Conservation (phyloP, 2,113 vertebrate species). For the Semicossyphus pulcher region DNA sequence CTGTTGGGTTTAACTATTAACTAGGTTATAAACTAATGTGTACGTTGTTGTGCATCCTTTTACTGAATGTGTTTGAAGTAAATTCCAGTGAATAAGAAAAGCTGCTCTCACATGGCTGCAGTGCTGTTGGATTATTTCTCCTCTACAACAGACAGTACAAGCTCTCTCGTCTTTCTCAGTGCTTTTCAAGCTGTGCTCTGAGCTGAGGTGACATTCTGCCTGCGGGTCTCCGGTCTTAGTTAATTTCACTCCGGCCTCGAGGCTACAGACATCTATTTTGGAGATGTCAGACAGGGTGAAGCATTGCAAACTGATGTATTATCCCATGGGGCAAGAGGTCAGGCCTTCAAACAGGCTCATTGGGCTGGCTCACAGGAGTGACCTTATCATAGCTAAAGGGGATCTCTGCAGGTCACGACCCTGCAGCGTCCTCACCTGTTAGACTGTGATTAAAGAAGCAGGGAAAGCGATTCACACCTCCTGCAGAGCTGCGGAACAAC, state of each 20-base stretch:
- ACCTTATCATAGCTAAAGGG: constrained; percentile 17
- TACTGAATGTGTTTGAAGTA: too few species aligned
- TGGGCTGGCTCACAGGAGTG: neutral
- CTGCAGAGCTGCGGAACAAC: neutral
- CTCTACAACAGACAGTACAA: too few species aligned
- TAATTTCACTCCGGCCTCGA: constrained; percentile 20
- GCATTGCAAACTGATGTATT: constrained; percentile 24
- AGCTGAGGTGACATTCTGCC: constrained; percentile 24
- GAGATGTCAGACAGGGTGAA: constrained; percentile 7
- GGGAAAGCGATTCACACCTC: neutral
- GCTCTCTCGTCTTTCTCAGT: neutral
- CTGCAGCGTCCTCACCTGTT: neutral
- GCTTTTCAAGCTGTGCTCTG: neutral
- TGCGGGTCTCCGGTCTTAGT: constrained; percentile 26
- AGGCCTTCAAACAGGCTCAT: constrained; percentile 11
- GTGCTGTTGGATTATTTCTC: too few species aligned
- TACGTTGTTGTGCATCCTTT: too few species aligned
- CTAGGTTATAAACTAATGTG: too few species aligned
- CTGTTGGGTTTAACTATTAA: too few species aligned
- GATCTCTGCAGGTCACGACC: constrained; percentile 1
- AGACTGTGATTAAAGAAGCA: constrained; percentile 12
- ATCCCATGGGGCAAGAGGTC: neutral
- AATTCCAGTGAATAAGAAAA: too few species aligned
- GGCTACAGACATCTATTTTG: constrained; percentile 24
- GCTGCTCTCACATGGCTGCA: too few species aligned